phyloP scores from a whole-genome alignment of 1,140 invertebrate genomes.

The Sminthurides bifidus region DNA sequence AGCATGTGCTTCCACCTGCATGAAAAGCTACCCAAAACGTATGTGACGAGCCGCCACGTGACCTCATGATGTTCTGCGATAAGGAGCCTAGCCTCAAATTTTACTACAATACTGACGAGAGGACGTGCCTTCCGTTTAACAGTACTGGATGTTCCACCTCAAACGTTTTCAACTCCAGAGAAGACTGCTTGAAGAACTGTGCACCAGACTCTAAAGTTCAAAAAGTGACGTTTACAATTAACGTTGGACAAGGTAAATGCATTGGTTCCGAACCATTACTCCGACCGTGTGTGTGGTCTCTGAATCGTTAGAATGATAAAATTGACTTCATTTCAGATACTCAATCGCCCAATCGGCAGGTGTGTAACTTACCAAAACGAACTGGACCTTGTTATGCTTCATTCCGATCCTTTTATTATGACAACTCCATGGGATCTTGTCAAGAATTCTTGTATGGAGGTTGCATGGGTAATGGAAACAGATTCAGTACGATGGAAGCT shows the following conservation, averaged over 20 bases:
- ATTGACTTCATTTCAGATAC: neutral
- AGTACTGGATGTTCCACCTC: neutral
- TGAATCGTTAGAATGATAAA: neutral
- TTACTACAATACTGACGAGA: neutral
- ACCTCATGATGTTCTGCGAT: neutral
- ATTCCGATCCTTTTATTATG: constrained; percentile 49
- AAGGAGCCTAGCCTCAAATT: neutral
- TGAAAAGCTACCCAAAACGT: neutral
- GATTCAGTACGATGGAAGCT: constrained; percentile 45
- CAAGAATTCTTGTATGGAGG: constrained; percentile 54
- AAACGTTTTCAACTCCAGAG: neutral
- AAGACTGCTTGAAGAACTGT: neutral
- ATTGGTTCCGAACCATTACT: neutral
- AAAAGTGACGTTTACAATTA: neutral
- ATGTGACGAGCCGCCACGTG: neutral
- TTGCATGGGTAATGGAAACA: constrained; percentile 55
- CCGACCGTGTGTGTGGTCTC: neutral
- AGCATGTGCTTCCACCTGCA: constrained; percentile 32
- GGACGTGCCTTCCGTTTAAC: neutral
- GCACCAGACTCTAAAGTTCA: neutral
- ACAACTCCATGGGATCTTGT: constrained; percentile 54
- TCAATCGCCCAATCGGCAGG: neutral
- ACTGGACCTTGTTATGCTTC: constrained; percentile 45
- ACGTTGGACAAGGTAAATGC: neutral
- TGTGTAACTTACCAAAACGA: constrained; percentile 35